Evolutionary conservation across 2,888 invertebrate genomes (phyloP), one percentile per base, ranked within the genome.

Genomic region (Tuberolachnus salignus): DNA sequence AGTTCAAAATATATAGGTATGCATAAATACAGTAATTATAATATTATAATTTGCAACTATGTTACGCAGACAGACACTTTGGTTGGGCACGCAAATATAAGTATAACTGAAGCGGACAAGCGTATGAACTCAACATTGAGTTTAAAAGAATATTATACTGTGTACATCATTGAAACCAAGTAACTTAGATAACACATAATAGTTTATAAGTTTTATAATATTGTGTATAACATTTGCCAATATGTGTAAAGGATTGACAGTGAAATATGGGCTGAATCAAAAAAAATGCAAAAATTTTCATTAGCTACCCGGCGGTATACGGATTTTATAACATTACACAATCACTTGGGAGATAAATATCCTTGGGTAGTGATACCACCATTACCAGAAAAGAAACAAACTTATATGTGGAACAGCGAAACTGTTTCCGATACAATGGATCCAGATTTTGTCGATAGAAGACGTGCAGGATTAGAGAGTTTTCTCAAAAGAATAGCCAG

Each of bases 361-460:
- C 92, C 93, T n/a, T 91, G 91, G 84, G 88, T 92, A 70, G 91
- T 94, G 16, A 88, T 94, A 83, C 94, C 94, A 26, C 92, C 94
- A 0, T 85, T 94, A 78, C 94, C 94, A 2, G 94, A 94, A 83
- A 94, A 94, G 85, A 87, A 88, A 88, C 89, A 89, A 81, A 87
- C 90, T 83, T 92, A 89, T 85, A 92, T 92, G 3, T 94, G 94
- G 93, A 93, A 93, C 85, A 87, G 89, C 53, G 88, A 90, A 3
- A 91, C 91, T 46, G 80, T 81, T 1, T 75, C 80, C 1, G 94
- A 94, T 84, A 92, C 92, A 16, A 92, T 93, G 83, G 93, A 94
- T 85, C 92, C 93, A 0, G 93, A 93, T 84, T 94, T 94, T 85
- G 90, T 94, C 49, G 94, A 94, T 85, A 88, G 94, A n/a, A 87